A percentile compares a stretch with the other conserved stretches of the same genome.
These are phyloP conservation scores for Anastrepha obliqua DNA, from an alignment of 1,140 invertebrate genomes.

Conservation along the genomic window DNA sequence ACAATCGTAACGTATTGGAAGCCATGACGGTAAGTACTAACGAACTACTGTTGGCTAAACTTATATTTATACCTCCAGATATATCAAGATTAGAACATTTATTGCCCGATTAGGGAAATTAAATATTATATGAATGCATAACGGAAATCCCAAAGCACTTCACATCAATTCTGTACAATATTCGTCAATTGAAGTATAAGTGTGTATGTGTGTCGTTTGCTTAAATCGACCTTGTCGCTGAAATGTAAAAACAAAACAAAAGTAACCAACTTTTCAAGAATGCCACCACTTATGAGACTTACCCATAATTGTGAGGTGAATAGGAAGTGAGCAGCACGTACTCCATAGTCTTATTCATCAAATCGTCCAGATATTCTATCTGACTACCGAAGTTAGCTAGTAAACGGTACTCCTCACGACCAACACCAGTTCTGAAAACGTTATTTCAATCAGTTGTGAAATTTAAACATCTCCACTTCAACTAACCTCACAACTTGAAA, in stretches of 20 bases:
- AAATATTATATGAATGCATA: too few relatives aligned
- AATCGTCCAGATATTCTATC: conserved; percentile 60
- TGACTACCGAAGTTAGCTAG: conserved; percentile 67
- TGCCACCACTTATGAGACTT: too few relatives aligned
- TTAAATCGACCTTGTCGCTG: conserved; percentile 64
- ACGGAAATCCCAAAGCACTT: too few relatives aligned
- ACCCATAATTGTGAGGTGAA: conserved; percentile 63
- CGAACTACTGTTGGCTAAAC: not conserved
- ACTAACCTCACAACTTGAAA: conserved; percentile 67
- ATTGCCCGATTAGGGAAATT: too few relatives aligned
- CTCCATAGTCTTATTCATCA: conserved; percentile 62
- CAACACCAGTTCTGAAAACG: not conserved
- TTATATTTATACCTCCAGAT: not conserved
- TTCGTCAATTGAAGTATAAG: too few relatives aligned
- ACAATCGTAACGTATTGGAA: not conserved
- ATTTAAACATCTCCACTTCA: not conserved
- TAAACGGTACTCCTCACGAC: conserved; percentile 66
- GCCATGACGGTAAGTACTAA: not conserved
- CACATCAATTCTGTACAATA: too few relatives aligned
- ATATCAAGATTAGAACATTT: too few relatives aligned
- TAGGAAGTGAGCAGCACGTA: conserved; percentile 65
- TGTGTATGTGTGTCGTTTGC: too few relatives aligned
- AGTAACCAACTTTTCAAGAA: not conserved
- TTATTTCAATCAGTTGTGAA: not conserved
- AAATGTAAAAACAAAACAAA: not conserved